Base-by-base conservation (phyloP, 2,113 vertebrate species). In the Sylvilagus bachmani region DNA sequence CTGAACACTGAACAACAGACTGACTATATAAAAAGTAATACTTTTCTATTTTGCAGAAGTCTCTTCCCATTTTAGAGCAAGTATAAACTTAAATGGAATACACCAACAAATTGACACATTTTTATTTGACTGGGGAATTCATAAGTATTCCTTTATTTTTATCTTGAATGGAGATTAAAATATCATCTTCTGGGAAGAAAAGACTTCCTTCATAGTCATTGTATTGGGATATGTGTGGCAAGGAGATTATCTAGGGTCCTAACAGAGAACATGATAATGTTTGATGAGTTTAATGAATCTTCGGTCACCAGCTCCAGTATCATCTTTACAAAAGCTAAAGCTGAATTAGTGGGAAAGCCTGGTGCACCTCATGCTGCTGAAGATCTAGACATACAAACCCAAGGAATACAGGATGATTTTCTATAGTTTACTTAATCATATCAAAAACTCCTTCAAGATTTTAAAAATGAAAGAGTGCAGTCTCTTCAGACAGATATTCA, bases 171-270 rank as follows among this genome's bases (percentile, higher is more conserved):
- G 89, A 36, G 10, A 90, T 90, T 96, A 83, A 73, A 75, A 96
- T 96, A 97, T 95, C 92, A 92, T 49, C 61, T 97, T 95, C 98
- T 79, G 25, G 67, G 81, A 77, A 61, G 51, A 90, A 84, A 87
- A 94, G 94, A 95, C 78, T 66, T 11, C 9, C 62, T 94, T 97
- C 92, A 92, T 49, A 95, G 89, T 91, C 95, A 71, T 38, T 97
- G 66, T 74, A 5, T 91, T 92, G 53, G 21, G 80, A 69, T 85
- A 2, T 90, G 83, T 94, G 81, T 86, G 93, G 74, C 51, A 92
- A 96, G 91, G 84, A 97, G 95, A 78, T 86, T 96, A 95, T 97
- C 96, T 98, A 97, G 97, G 97, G 96, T 96, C 80, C 51, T 91
- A 90, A 89, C 64, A 97, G 89, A 96, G 97, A 96, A 96, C 79